Percentiles rank a stretch among this genome's conserved stretches.
Evolutionary conservation across 2,888 invertebrate species (phyloP).

Genomic region (Tuberolachnus salignus): DNA sequence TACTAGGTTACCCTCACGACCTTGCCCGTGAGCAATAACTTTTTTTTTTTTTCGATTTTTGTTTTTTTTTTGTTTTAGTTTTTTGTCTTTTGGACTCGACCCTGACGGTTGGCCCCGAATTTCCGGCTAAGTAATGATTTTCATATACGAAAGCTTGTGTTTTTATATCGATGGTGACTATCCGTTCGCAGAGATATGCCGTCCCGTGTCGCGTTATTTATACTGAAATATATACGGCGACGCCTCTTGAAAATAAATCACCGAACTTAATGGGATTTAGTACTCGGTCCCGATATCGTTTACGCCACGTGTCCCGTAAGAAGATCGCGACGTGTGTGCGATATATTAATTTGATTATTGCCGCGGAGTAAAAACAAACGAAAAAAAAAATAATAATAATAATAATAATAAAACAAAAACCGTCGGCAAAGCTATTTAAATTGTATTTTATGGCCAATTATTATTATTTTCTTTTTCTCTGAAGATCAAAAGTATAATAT

Average conservation of each 20-base stretch:
- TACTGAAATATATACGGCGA: background rate
- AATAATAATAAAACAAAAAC: background rate
- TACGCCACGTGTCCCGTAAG: background rate
- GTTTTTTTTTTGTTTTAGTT: no score
- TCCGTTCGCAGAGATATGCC: conserved; percentile 10
- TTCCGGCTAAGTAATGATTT: background rate
- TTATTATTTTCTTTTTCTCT: background rate
- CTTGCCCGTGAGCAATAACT: no score
- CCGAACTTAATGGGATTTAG: background rate
- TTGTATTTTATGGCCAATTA: background rate
- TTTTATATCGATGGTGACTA: no score
- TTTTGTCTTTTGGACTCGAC: no score
- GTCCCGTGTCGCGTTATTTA: background rate
- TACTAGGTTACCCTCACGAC: no score
- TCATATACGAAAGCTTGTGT: no score
- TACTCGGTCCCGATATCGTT: background rate
- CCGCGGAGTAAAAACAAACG: background rate
- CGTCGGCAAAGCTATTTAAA: background rate
- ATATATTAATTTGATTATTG: background rate
- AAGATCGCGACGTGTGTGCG: background rate
- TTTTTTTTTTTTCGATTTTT: no score
- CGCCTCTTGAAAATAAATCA: conserved; percentile 16
- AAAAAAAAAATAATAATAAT: no score
- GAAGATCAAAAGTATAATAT: background rate
- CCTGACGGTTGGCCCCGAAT: background rate